Evolutionary conservation across 2,888 invertebrate species (phyloP), one percentile per base, ranked within the genome.

Genomic region (Steinernema carpocapsae): DNA sequence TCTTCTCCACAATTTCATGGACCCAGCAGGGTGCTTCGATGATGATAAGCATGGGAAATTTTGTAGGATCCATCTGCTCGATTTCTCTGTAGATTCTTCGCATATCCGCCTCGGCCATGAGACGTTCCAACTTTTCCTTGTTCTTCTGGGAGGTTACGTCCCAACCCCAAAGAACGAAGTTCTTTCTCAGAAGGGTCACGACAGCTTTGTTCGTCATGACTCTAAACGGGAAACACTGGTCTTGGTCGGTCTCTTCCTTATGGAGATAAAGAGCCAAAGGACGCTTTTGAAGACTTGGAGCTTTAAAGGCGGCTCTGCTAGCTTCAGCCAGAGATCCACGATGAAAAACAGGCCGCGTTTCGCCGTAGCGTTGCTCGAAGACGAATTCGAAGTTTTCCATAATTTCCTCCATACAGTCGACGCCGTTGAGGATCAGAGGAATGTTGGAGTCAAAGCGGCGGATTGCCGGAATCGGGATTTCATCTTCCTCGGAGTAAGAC

Each of bases 101-200:
- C 56, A 56, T 56, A 22, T 56, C 56, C 24, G 56, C 56, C 14
- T 56, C 56, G 24, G 14, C 4, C 56, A 56, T 56, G 3, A 19
- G 56, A 4, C 22, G 12, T 22, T 56, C 56, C 4, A 56, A 22
- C 56, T 19, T 26, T 4, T 17, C 24, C 22, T 26, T 19, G 26
- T 56, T 56, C 56, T 3, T 22, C 26, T 19, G 4, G 2, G 56
- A 19, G 56, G 56, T 24, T 4, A 56, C 22, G 24, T 56, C 56
- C 56, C 56, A 56, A 24, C 56, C 56, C 56, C 56, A 56, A 12
- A 56, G 19, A 12, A 56, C 56, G 26, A 56, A 56, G 3, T 56
- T 17, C 26, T 56, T 56, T 22, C 22, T 56, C 22, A 56, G 56
- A 4, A 26, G 22, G 4, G 3, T 22, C 19, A 26, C 26, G 26